These are phyloP conservation scores for Endotricha flammealis DNA, from an alignment of 2,888 invertebrate genomes.

Conservation along the genomic window DNA sequence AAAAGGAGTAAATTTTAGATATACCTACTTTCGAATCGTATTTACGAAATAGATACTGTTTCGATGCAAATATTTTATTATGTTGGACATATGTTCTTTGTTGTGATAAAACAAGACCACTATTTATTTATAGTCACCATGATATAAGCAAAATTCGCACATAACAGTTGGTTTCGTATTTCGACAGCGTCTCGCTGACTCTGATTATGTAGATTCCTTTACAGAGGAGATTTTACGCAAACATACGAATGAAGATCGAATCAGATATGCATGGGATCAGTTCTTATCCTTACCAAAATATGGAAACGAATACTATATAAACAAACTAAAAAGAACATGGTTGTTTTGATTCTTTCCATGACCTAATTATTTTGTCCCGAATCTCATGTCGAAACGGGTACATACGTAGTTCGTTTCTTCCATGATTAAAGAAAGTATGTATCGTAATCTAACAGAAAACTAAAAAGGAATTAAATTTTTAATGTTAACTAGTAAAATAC, in stretches of 20 bases:
- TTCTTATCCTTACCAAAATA: slow-evolving; percentile 56
- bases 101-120: too few species aligned
- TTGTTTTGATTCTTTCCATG: not conserved
- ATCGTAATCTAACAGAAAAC: too few species aligned
- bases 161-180: slow-evolving; percentile 50
- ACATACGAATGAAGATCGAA: slow-evolving; percentile 66
- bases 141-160: slow-evolving; percentile 17
- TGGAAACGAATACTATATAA: slow-evolving; percentile 48
- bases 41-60: too few species aligned
- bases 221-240: slow-evolving; percentile 63
- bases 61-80: too few species aligned
- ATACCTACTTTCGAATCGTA: too few species aligned
- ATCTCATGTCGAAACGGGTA: too few species aligned
- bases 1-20: too few species aligned
- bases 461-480: too few species aligned
- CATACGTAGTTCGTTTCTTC: too few species aligned
- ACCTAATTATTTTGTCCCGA: not conserved
- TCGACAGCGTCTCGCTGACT: slow-evolving; percentile 57
- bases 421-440: too few species aligned
- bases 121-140: slow-evolving; percentile 2
- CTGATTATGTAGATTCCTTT: slow-evolving; percentile 68
- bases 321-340: slow-evolving; percentile 30
- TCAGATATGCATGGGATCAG: slow-evolving; percentile 70
- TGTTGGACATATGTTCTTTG: too few species aligned
- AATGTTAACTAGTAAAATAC: too few species aligned